Percentiles rank a stretch among this genome's conserved stretches.
Evolutionary conservation across 2,113 vertebrate genomes (phyloP).

Genomic region (Puffinus mauretanicus): DNA sequence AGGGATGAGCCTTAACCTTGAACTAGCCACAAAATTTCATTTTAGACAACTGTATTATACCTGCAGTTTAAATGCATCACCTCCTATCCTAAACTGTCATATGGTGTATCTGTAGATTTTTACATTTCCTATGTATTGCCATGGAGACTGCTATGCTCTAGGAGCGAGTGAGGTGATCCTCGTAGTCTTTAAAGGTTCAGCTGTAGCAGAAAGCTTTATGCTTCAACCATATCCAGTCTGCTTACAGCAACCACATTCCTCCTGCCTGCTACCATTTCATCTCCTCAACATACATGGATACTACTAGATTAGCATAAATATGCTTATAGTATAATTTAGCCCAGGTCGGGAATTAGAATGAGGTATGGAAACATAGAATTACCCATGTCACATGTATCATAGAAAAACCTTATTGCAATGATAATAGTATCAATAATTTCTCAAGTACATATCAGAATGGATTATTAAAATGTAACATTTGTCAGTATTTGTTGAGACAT

Average conservation of each 20-base stretch:
- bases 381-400: not conserved
- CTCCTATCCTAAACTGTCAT: not conserved
- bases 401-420: not conserved
- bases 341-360: not conserved
- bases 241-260: not conserved
- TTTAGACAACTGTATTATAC: not conserved
- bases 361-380: not conserved
- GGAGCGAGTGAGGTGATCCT: not conserved
- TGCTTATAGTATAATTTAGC: not conserved
- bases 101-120: not conserved
- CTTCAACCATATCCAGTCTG: not conserved
- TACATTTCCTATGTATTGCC: no score
- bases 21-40: not conserved
- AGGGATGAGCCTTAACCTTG: not conserved
- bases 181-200: not conserved
- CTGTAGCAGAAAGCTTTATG: not conserved
- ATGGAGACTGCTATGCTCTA: not conserved
- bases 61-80: not conserved
- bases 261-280: not conserved
- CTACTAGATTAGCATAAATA: not conserved
- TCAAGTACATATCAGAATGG: not conserved
- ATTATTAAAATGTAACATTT: not conserved
- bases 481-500: not conserved
- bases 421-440: not conserved
- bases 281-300: not conserved